These are phyloP conservation scores for Anoura caudifer DNA, from an alignment of 2,113 vertebrate species.

Conservation along the genomic window DNA sequence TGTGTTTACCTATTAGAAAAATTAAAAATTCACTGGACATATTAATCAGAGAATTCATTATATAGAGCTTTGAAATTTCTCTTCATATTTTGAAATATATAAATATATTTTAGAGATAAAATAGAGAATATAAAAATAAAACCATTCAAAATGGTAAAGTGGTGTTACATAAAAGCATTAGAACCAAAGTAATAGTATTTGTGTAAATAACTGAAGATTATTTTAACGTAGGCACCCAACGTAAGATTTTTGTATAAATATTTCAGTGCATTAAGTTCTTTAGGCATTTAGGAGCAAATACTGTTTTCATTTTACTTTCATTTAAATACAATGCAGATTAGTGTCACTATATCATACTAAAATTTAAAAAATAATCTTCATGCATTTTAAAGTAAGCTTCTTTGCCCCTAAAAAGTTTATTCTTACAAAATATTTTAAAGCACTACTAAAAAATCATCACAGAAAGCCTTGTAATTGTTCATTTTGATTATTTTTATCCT, in stretches of 20 bases:
- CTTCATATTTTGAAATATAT: not conserved
- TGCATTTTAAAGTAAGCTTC: not conserved
- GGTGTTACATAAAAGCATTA: constrained; percentile 21
- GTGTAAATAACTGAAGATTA: constrained; percentile 29
- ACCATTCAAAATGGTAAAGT: not conserved
- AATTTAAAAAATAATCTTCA: constrained; percentile 41
- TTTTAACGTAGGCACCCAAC: constrained; percentile 30
- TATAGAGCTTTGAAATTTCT: not conserved
- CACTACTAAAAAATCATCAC: not conserved
- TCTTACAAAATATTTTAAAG: constrained; percentile 31
- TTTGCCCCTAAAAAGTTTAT: constrained; percentile 14
- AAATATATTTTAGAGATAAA: constrained; percentile 31
- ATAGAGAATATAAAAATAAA: constrained; percentile 31
- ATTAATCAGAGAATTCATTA: not conserved
- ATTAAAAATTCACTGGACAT: not conserved
- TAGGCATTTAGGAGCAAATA: constrained; percentile 26
- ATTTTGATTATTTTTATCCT: not conserved
- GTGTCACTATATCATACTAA: constrained; percentile 37
- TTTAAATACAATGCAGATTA: constrained; percentile 33
- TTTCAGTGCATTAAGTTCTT: constrained; percentile 26
- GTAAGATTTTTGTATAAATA: constrained; percentile 14
- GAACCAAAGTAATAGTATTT: not conserved
- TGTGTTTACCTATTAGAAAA: not conserved
- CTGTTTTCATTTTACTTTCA: constrained; percentile 32
- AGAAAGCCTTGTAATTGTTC: not conserved